phyloP scores from a whole-genome alignment of 2,113 vertebrate genomes.

The Micromys minutus region DNA sequence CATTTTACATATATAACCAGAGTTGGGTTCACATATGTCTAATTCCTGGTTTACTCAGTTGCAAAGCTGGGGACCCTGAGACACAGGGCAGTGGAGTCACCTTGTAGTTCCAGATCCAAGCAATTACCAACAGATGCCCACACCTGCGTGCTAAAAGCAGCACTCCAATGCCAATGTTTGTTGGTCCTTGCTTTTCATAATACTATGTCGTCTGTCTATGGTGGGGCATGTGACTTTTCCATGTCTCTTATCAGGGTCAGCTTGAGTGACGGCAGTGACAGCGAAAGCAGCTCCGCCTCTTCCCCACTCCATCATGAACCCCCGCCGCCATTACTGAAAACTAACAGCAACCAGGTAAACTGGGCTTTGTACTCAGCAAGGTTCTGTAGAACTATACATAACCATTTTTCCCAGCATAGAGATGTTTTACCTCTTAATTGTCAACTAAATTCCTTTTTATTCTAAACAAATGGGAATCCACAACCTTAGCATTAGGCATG shows the following conservation, averaged over 20 bases:
- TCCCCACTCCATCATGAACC: conserved; percentile 89
- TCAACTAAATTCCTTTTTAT: background rate
- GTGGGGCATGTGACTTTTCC: background rate
- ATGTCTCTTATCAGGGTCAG: conserved; percentile 88
- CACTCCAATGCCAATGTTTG: background rate
- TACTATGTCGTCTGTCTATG: background rate
- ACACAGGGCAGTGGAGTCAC: background rate
- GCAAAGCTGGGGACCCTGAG: background rate
- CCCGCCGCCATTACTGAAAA: conserved; percentile 91
- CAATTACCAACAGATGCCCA: background rate
- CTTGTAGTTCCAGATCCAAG: background rate
- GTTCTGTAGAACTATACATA: background rate
- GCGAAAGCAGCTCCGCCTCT: conserved; percentile 93
- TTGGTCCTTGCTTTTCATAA: background rate
- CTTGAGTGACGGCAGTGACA: conserved; percentile 96
- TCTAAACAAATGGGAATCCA: background rate
- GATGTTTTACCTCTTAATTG: background rate
- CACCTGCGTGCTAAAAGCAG: background rate
- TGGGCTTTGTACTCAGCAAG: background rate
- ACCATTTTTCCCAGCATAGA: background rate
- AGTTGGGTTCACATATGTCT: background rate
- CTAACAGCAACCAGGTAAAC: conserved; percentile 92
- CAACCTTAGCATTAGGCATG: background rate
- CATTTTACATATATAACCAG: background rate
- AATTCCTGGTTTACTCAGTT: background rate